Base-by-base conservation (phyloP, 2,888 invertebrate genomes). In the Embidobia sp. region DNA sequence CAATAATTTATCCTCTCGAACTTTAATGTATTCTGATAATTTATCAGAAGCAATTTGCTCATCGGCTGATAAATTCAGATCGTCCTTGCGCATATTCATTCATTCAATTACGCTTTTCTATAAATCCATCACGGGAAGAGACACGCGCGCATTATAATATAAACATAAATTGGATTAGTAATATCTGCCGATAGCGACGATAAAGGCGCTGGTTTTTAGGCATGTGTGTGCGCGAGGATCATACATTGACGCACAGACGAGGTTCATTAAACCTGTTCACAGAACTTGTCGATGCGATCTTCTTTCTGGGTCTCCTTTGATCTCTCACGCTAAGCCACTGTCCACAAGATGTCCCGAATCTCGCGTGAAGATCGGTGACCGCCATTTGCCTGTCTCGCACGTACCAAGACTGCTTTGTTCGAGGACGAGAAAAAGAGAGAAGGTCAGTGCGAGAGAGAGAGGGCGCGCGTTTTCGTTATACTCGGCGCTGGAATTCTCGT, bases 321-420 rank as follows among this genome's bases (percentile, higher is more conserved):
- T 79, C 76, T 55, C 66, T 55, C 69, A 75, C 55, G 63, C 69
- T 66, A 76, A 70, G 75, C 75, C 75, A 72, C 69, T 72, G 74
- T 77, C 77, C 77, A 64, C 72, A 31, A 77, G 79, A 67, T 79
- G 77, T 74, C 59, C 74, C 77, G 66, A 79, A 79, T 79, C 79
- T 77, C 75, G 67, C 74, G 77, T 33, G 48, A 77, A 77, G 72
- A 77, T 79, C 79, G 74, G 76, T 72, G 74, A 79, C 74, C 77
- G 77, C 74, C 79, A 79, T 79, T 79, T 79, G 77, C 79, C 79
- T 70, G 77, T 77, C 77, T 70, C 70, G 66, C 77, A 70, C 79
- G 77, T 74, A 67, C 74, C 74, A 78, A 74, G 74, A 61, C 74
- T 55, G 74, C 74, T 78, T 74, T 78, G 74, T 77, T 67, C 44